Base-by-base conservation (phyloP, 1,140 invertebrate species). In the Drosophila leontia region DNA sequence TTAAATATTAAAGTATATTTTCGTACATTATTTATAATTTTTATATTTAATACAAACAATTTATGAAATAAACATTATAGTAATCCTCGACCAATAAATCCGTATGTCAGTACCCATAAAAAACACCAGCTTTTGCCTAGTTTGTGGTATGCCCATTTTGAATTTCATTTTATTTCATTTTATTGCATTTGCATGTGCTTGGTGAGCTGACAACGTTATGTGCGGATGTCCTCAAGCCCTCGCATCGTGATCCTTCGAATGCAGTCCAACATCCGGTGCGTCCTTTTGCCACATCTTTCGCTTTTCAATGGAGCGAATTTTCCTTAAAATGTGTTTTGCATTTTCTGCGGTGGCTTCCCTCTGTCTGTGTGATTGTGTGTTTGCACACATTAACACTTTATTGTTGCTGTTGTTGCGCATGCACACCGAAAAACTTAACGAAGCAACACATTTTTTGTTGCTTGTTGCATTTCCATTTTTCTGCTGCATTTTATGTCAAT, bases 401-500 rank as follows among this genome's bases (percentile, higher is more conserved):
- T 78, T 85, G 67, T 78, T 88, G 64, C 53, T 82, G 82, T 81
- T 77, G 23, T 23, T 83, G 56, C 67, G 50, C 80, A 77, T 83
- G 58, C 58, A 80, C 76, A 70, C 78, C 77, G 50, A 68, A 88
- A 82, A 87, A 88, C 84, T 84, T 87, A 87, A 87, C 84, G 84
- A 87, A 87, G 84, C 84, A 57, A 70, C 78, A 78, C 82, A 69
- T 80, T 87, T 83, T 79, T 86, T 80, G 60, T 56, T 79, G 63
- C 76, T 71, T 75, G 60, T 80, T 83, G 58, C 80, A 80, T 87
- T 78, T 83, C 9, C 65, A 78, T 86, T 77, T 74, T 78, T 76
- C 41, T 45, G 39, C n/a, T 65, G 35, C 39, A 64, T 69, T 76
- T 71, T 67, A 57, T 85, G 51, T 53, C 47, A 65, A 61, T 51